These are phyloP conservation scores for Oryzaephilus surinamensis DNA, from an alignment of 1,140 invertebrate species.

Conservation along the genomic window DNA sequence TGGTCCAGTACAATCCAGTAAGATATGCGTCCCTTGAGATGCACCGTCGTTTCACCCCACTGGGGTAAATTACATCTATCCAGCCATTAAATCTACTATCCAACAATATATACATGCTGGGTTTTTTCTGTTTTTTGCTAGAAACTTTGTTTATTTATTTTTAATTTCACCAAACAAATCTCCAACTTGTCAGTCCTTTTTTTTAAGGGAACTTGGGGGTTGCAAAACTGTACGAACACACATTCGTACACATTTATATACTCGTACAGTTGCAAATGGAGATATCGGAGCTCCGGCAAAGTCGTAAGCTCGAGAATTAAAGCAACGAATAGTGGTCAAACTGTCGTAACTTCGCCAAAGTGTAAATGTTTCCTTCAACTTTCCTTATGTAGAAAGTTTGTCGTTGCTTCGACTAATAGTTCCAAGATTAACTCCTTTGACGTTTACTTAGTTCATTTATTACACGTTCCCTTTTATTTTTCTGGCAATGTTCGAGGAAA, in stretches of 20 bases:
- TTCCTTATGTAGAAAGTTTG: constrained; percentile 22
- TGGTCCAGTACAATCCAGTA: constrained; percentile 14
- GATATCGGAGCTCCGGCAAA: background rate
- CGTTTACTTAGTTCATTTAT: constrained; percentile 13
- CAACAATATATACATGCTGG: constrained; percentile 8
- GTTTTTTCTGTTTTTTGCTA: constrained; percentile 9
- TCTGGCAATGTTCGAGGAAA: no score
- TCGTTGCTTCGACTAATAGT: constrained; percentile 18
- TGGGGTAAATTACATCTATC: constrained; percentile 20
- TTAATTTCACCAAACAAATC: constrained; percentile 12
- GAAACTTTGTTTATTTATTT: constrained; percentile 18
- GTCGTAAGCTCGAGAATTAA: constrained; percentile 10
- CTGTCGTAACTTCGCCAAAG: constrained; percentile 21
- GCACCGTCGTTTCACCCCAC: no score
- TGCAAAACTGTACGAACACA: no score
- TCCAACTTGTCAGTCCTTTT: no score
- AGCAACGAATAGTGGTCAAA: constrained; percentile 18
- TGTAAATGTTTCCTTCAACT: constrained; percentile 19
- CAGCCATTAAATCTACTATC: constrained; percentile 22
- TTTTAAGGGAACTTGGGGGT: no score
- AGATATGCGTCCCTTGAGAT: constrained; percentile 20
- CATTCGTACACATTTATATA: no score
- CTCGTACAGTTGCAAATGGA: background rate
- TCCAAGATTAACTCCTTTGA: constrained; percentile 23
- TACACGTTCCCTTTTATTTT: constrained; percentile 6